phyloP scores from a whole-genome alignment of 2,113 vertebrate genomes.

The Cardinalis cardinalis region DNA sequence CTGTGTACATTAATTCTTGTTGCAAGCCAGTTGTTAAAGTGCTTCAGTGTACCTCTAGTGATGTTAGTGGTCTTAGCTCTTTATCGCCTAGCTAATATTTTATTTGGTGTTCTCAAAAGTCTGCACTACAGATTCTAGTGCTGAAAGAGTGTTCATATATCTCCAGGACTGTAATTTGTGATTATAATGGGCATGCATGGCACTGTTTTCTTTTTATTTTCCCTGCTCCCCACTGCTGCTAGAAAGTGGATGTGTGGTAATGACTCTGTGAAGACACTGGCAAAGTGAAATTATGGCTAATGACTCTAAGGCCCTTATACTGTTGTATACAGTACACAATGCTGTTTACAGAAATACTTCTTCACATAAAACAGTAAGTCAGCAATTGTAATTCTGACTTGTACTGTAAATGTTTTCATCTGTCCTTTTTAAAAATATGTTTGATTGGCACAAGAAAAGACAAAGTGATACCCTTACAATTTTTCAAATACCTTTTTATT shows the following conservation, averaged over 20 bases:
- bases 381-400: not conserved
- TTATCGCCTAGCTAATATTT: not conserved
- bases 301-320: not conserved
- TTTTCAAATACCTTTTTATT: not conserved
- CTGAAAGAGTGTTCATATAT: not conserved
- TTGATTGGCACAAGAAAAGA: not conserved
- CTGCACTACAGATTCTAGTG: not conserved
- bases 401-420: not conserved
- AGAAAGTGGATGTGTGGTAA: not conserved
- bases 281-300: not conserved
- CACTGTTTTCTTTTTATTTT: not conserved
- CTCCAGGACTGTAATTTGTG: not conserved
- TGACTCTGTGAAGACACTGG: not conserved
- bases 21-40: not conserved
- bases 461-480: not conserved
- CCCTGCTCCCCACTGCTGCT: not conserved
- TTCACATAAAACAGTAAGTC: not conserved
- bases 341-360: not conserved
- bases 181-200: accelerated
- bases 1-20: not conserved
- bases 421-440: not conserved
- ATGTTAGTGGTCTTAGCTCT: not conserved
- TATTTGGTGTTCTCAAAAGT: not conserved
- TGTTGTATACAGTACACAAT: not conserved
- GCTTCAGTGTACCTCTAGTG: not conserved